Evolutionary conservation across 2,888 invertebrate genomes (phyloP), one percentile per base, ranked within the genome.

Genomic region (Rhagophthalmus giganteus): DNA sequence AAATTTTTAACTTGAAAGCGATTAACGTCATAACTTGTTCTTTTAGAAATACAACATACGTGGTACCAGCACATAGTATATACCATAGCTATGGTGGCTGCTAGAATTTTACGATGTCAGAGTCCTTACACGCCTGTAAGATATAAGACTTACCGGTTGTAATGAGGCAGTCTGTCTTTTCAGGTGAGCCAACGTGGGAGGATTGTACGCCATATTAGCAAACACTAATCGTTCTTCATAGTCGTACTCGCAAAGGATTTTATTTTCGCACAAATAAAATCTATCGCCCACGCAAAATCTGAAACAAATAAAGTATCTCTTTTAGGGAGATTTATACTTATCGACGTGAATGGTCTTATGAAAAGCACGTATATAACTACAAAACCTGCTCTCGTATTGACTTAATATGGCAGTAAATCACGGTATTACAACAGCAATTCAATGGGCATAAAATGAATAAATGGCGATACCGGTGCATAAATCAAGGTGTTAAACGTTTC

Each of bases 201-300:
- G 92, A 73, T 92, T 92, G 78, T 90, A 89, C 33, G 92, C 90
- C 90, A 95, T 92, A 72, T 92, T 94, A 56, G 95, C 94, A 73
- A 95, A 95, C 59, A 95, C 92, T 75, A 94, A 80, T 62, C 95
- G 81, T 77, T 97, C 96, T 72, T 96, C 95, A 73, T 96, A 97
- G 76, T 97, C 97, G 73, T 95, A 95, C 77, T 96, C 96, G 78
- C 97, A 97, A 41, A 97, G 84, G 63, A 97, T 96, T 80, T 95
- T 94, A 78, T 96, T 96, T 77, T 96, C 96, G 78, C 94, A 94
- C 65, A 97, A 78, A 78, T 96, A 97, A 78, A 95, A 97, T 59
- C 94, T 85, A 76, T 97, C 97, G 20, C 97, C 97, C 30, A 97
- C 95, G 77, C 97, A 97, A 79, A 96, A 97, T 81, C 97, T 97